These are phyloP conservation scores for Melanerpes formicivorus DNA, from an alignment of 2,113 vertebrate species.

Conservation along the genomic window DNA sequence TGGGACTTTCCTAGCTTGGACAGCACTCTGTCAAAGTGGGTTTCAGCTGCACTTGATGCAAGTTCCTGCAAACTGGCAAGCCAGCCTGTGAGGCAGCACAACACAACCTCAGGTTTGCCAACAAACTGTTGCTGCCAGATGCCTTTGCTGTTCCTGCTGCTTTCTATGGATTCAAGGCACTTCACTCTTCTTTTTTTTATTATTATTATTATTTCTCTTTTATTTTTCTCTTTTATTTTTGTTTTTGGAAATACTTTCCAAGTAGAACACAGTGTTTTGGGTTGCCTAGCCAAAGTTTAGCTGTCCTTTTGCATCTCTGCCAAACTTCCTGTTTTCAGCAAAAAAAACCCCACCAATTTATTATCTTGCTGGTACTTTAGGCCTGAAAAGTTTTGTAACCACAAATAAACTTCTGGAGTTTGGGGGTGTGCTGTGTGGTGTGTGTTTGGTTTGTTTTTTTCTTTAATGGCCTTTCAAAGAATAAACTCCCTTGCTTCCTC, in stretches of 20 bases:
- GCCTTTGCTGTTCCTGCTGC: slow-evolving; percentile 71
- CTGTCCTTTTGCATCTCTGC: slow-evolving; percentile 79
- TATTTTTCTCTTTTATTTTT: background rate
- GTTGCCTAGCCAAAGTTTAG: slow-evolving; percentile 77
- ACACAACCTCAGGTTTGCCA: slow-evolving; percentile 72
- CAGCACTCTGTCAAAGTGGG: slow-evolving; percentile 14
- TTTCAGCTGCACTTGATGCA: slow-evolving; percentile 68
- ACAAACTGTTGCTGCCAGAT: slow-evolving; percentile 66
- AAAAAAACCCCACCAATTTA: slow-evolving; percentile 72
- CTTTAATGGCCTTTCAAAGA: slow-evolving; percentile 66
- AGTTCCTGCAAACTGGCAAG: slow-evolving; percentile 77
- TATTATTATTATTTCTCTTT: too few species aligned
- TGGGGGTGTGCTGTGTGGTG: background rate
- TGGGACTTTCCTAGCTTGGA: slow-evolving; percentile 6
- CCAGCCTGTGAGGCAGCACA: slow-evolving; percentile 63
- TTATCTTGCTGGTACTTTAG: slow-evolving; percentile 77
- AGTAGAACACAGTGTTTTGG: slow-evolving; percentile 77
- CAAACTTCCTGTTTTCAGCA: slow-evolving; percentile 85
- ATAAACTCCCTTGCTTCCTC: slow-evolving; percentile 65
- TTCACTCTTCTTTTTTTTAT: background rate
- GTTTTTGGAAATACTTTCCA: slow-evolving; percentile 74
- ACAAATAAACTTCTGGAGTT: slow-evolving; percentile 71
- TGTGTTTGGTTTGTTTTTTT: background rate
- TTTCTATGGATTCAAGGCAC: slow-evolving; percentile 71
- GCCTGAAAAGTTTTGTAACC: slow-evolving; percentile 72